Base-by-base conservation (phyloP, 2,888 invertebrate species). In the Entomobrya proxima region DNA sequence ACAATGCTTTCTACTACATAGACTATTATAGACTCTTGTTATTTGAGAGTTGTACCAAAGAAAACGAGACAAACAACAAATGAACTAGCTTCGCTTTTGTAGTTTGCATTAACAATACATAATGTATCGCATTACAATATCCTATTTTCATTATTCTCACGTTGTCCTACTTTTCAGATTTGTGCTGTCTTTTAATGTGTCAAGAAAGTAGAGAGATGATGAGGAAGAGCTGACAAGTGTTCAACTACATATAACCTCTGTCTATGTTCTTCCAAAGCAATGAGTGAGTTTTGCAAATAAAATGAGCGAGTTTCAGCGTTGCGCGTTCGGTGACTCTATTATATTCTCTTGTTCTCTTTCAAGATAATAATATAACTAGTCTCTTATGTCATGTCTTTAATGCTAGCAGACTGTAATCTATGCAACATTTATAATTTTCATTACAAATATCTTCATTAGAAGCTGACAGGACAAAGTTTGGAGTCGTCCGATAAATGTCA, bases 101-200 rank as follows among this genome's bases (percentile, higher is more conserved):
- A 55, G 64, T 37, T 5, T 3, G 64, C 1, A 32, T 64, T 64
- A 64, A 64, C 64, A 64, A 37, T 64, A 64, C n/a, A 64, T 37
- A 64, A 64, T 64, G 64, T 64, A 64, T 64, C 37, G n/a, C n/a
- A 37, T 64, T 64, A 18, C 64, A 1, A 35, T 64, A 37, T 64
- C 18, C 64, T 37, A 76, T 27, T 55, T 76, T 55, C 40, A 18
- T 72, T 52, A 9, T 55, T 80, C 72, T 11, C 72, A 64, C 21
- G 47, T 55, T 83, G 67, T 37, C 77, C 83, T 76, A 83, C 67
- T 64, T 82, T 82, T 61, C 61, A 24, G 9, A 64, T 32, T 64
- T 5, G 7, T 4, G 47, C 47, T 37, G 61, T 64, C 37, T 64
- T n/a, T 18, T 30, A 9, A 47, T 47, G 47, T 61, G 61, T 24